These are phyloP conservation scores for Oreochromis spilurus DNA, from an alignment of 2,113 vertebrate species.

Conservation along the genomic window DNA sequence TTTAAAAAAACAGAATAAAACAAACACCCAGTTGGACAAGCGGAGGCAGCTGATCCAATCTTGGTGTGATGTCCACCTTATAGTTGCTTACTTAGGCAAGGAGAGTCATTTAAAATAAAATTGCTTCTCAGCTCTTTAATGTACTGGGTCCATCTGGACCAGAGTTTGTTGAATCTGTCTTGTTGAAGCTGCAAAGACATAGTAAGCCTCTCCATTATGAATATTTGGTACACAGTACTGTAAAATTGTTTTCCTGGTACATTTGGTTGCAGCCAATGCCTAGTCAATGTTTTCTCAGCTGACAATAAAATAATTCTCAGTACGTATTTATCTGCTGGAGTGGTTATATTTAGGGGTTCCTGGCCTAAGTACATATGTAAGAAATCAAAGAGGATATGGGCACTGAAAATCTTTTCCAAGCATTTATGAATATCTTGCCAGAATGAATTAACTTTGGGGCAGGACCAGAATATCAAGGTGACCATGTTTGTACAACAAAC, in stretches of 20 bases:
- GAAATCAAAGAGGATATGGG: not conserved
- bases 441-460: not conserved
- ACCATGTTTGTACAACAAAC: too few relatives aligned
- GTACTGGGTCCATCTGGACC: not conserved
- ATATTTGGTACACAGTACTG: too few relatives aligned
- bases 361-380: not conserved
- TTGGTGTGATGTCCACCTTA: not conserved
- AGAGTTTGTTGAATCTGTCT: not conserved
- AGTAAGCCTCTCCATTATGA: too few relatives aligned
- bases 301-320: not conserved
- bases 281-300: not conserved
- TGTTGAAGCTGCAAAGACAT: not conserved
- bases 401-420: not conserved
- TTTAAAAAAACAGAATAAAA: too few relatives aligned
- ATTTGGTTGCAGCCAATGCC: not conserved
- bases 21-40: too few relatives aligned
- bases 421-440: not conserved
- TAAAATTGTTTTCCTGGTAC: too few relatives aligned
- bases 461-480: not conserved
- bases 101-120: not conserved
- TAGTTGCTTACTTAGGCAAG: not conserved
- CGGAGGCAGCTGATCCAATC: not conserved
- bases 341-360: not conserved
- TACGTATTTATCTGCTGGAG: not conserved
- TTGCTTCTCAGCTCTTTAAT: not conserved